Evolutionary conservation across 2,797 vertebrate species (phyloP).

Genomic region (Orientallactaga sibirica): DNA sequence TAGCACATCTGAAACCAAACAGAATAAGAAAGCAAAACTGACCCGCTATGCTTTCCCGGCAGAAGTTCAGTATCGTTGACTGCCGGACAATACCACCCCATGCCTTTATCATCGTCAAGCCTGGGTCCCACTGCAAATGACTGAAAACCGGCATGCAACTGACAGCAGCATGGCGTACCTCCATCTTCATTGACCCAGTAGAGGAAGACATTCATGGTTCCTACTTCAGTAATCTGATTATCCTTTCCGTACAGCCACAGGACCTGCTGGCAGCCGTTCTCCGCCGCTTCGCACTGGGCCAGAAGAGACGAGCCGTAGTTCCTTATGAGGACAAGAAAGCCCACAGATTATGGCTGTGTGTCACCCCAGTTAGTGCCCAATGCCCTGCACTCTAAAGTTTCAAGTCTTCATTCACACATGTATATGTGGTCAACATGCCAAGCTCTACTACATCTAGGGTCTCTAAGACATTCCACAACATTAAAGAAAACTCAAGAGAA

Average conservation of each 20-base stretch:
- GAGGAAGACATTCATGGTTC: slow-evolving; percentile 96
- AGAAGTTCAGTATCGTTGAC: too few relatives aligned
- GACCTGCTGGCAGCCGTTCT: slow-evolving; percentile 94
- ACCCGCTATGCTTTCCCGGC: too few relatives aligned
- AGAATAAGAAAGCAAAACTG: too few relatives aligned
- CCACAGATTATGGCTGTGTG: background rate
- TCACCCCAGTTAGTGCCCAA: too few relatives aligned
- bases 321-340: slow-evolving; percentile 85
- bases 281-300: slow-evolving; percentile 91
- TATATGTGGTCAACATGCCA: background rate
- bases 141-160: background rate
- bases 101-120: background rate
- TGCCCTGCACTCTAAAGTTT: background rate
- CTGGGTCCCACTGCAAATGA: background rate
- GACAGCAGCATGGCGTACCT: slow-evolving; percentile 87
- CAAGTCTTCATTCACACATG: background rate
- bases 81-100: too few relatives aligned
- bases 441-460: background rate
- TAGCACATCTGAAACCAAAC: too few relatives aligned
- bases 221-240: slow-evolving; percentile 94
- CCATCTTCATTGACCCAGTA: slow-evolving; percentile 95
- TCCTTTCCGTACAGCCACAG: slow-evolving; percentile 95
- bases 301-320: slow-evolving; percentile 93
- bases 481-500: background rate
- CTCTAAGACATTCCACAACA: background rate